Evolutionary conservation across 53 echinoderm and acorn worm genomes (phyloP).

Genomic region (Echinometra lucunter): DNA sequence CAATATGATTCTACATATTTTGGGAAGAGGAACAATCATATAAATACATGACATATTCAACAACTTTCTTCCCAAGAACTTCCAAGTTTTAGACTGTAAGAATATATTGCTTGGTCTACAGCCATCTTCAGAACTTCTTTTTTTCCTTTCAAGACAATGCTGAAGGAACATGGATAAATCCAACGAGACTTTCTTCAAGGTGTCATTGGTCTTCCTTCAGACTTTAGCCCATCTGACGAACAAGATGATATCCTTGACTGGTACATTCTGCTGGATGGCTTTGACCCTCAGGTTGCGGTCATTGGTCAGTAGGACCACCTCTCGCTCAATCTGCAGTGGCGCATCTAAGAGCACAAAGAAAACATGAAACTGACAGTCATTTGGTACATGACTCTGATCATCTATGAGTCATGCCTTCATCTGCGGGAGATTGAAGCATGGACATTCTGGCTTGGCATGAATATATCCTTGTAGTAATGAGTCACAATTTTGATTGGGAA

Average conservation of each 20-base stretch:
- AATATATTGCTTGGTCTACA: not conserved
- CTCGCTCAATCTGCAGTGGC: conserved; percentile 84
- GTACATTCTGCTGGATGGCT: conserved; percentile 95
- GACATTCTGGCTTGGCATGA: not conserved
- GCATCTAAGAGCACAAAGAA: conserved; percentile 72
- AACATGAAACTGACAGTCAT: not conserved
- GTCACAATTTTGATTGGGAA: no score
- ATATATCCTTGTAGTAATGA: no score
- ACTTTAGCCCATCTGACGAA: conserved; percentile 91
- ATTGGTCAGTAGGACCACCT: conserved; percentile 95
- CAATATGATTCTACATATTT: not conserved
- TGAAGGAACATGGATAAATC: not conserved
- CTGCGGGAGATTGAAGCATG: not conserved
- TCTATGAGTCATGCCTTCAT: not conserved
- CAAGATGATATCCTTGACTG: conserved; percentile 83
- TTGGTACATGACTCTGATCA: not conserved
- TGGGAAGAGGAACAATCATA: not conserved
- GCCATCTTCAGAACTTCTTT: not conserved
- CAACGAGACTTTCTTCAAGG: not conserved
- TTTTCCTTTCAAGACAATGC: not conserved
- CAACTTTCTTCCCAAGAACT: not conserved
- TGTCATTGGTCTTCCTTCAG: conserved; percentile 61
- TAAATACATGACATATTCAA: not conserved
- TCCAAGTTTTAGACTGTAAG: not conserved
- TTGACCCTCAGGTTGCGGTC: conserved; percentile 97